Evolutionary conservation across 2,888 invertebrate species (phyloP).

Genomic region (Hydriomena furcata): DNA sequence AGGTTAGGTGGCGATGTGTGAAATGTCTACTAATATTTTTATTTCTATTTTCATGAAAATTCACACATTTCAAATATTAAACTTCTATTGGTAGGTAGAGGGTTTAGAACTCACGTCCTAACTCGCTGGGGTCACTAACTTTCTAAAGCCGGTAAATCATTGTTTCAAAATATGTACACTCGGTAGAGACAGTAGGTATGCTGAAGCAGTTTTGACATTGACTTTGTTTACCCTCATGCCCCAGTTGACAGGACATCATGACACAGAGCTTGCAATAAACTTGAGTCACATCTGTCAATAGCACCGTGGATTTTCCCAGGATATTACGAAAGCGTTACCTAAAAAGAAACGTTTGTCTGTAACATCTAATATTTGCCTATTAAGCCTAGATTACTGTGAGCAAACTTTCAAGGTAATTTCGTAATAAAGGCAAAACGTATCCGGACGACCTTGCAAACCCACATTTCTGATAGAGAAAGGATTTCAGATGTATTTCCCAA

Average conservation of each 20-base stretch:
- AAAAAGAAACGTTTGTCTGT: conserved; percentile 9
- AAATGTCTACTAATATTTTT: too few species aligned
- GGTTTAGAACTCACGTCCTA: too few species aligned
- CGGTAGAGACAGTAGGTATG: too few species aligned
- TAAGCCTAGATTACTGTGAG: conserved; percentile 7
- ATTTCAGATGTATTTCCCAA: conserved; percentile 15
- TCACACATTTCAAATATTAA: too few species aligned
- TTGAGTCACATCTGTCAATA: neutral
- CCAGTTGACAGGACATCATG: neutral
- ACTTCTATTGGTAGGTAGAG: too few species aligned
- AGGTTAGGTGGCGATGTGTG: too few species aligned
- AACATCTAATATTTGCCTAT: conserved; percentile 11
- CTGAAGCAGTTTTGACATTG: conserved; percentile 6
- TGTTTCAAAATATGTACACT: too few species aligned
- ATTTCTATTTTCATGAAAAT: too few species aligned
- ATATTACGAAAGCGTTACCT: conserved; percentile 27
- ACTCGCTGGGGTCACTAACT: too few species aligned
- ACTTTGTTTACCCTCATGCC: neutral
- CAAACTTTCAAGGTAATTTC: conserved; percentile 1
- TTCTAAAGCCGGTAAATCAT: too few species aligned
- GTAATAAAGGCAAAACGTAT: conserved; percentile 14
- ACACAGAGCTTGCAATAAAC: conserved; percentile 4
- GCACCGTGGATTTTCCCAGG: conserved; percentile 11
- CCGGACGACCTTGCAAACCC: conserved; percentile 19
- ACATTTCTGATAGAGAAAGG: conserved; percentile 21